Evolutionary conservation across 1,140 invertebrate genomes (phyloP).

Genomic region (Plectrocnemia conspersa): DNA sequence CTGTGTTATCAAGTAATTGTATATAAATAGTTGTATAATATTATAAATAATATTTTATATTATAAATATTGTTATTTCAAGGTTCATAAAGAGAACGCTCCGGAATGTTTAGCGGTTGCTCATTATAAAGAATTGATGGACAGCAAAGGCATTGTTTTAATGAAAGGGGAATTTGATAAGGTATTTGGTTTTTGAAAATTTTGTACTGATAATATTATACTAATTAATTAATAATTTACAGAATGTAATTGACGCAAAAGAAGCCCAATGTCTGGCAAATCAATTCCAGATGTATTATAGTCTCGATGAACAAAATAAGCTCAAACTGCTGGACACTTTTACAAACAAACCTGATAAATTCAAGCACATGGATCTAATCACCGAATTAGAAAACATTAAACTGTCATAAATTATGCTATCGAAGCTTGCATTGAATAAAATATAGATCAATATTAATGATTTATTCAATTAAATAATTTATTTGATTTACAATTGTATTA

Average conservation of each 20-base stretch:
- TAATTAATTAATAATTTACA: constrained; percentile 36
- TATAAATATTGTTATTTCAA: constrained; percentile 38
- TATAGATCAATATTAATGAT: neutral
- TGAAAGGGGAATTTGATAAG: constrained; percentile 84
- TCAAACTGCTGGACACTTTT: constrained; percentile 66
- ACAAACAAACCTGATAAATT: constrained; percentile 69
- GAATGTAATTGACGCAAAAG: constrained; percentile 68
- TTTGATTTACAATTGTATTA: neutral
- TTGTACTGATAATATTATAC: neutral
- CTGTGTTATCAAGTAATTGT: constrained; percentile 71
- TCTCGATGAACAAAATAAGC: constrained; percentile 58
- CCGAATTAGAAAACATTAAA: constrained; percentile 71
- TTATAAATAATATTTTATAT: neutral
- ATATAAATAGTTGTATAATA: neutral
- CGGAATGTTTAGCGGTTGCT: constrained; percentile 78
- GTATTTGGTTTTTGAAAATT: constrained; percentile 29
- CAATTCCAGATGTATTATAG: constrained; percentile 82
- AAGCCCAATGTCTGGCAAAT: constrained; percentile 81
- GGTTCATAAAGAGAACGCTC: constrained; percentile 86
- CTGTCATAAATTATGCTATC: too few relatives aligned
- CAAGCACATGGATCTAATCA: constrained; percentile 77
- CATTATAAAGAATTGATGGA: constrained; percentile 77
- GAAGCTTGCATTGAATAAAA: constrained; percentile 7
- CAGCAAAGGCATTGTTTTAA: constrained; percentile 75
- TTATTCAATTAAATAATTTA: neutral